Percentiles rank a stretch among this genome's conserved stretches.
phyloP scores from a whole-genome alignment of 2,797 vertebrate species.

The Rhadinocentrus ornatus region DNA sequence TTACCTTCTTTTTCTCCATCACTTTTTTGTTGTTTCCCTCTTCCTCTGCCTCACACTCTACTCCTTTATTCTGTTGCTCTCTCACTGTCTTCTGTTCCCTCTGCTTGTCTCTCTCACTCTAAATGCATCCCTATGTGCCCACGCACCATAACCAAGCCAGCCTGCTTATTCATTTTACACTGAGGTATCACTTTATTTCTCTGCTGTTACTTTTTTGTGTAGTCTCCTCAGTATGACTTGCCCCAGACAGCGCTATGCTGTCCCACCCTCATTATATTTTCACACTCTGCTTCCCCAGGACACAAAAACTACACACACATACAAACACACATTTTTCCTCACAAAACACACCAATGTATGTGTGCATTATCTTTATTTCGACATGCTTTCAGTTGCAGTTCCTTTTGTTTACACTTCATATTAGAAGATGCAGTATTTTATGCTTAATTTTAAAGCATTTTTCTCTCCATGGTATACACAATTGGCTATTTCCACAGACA shows the following conservation, averaged over 20 bases:
- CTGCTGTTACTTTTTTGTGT: conserved; percentile 67
- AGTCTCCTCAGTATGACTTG: conserved; percentile 67
- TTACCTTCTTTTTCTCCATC: conserved; percentile 1
- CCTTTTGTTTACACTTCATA: background rate
- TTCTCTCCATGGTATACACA: background rate
- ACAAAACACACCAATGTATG: conserved; percentile 16
- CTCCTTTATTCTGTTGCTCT: conserved; percentile 19
- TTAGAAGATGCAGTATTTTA: conserved; percentile 19
- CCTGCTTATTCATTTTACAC: conserved; percentile 69
- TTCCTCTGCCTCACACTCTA: conserved; percentile 1
- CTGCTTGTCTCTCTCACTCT: conserved; percentile 28
- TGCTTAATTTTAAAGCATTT: background rate
- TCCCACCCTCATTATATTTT: conserved; percentile 84
- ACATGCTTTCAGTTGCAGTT: conserved; percentile 29
- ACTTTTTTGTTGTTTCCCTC: conserved; percentile 11
- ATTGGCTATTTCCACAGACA: background rate
- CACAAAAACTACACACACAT: conserved; percentile 43
- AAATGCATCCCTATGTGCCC: conserved; percentile 46
- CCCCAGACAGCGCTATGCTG: conserved; percentile 68
- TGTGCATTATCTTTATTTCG: conserved; percentile 42
- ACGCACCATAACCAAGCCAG: conserved; percentile 62
- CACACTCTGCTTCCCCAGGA: conserved; percentile 74
- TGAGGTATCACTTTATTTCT: conserved; percentile 69
- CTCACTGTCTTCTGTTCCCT: conserved; percentile 10
- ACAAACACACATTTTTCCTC: conserved; percentile 12